Evolutionary conservation across 1,140 invertebrate species (phyloP).

Genomic region (Cryptotermes secundus): DNA sequence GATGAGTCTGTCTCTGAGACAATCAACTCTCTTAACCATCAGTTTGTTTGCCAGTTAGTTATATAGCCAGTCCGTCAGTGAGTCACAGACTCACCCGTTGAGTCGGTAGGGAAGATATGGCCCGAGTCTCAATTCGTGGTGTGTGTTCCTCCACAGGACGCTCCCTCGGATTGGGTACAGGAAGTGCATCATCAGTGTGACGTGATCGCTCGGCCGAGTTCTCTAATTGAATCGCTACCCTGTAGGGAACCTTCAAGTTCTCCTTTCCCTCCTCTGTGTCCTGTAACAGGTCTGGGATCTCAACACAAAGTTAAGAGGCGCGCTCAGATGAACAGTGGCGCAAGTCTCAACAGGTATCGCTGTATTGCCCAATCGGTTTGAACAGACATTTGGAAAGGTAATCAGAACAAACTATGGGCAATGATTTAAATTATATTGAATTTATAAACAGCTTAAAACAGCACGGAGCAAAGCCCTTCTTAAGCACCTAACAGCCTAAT

Average conservation of each 20-base stretch:
- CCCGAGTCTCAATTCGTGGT: background rate
- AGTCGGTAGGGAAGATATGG: background rate
- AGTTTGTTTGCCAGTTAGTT: background rate
- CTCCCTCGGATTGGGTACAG: background rate
- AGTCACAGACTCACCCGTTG: background rate
- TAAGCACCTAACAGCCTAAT: no score
- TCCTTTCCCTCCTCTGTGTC: background rate
- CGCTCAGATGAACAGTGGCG: background rate
- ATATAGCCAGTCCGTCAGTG: background rate
- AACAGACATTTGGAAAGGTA: no score
- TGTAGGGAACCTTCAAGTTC: background rate
- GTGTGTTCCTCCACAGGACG: background rate
- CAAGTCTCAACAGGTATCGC: background rate
- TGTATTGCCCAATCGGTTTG: no score
- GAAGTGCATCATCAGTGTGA: slow-evolving; percentile 29
- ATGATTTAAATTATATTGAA: no score
- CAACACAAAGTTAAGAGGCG: background rate
- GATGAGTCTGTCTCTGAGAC: background rate
- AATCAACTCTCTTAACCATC: background rate
- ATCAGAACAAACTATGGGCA: no score
- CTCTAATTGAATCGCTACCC: slow-evolving; percentile 25
- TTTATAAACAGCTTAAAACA: no score
- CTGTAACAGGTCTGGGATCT: background rate
- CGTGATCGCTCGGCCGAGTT: slow-evolving; percentile 25
- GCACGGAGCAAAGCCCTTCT: no score